Evolutionary conservation across 1,140 invertebrate species (phyloP).

Genomic region (Drosophila serrata): DNA sequence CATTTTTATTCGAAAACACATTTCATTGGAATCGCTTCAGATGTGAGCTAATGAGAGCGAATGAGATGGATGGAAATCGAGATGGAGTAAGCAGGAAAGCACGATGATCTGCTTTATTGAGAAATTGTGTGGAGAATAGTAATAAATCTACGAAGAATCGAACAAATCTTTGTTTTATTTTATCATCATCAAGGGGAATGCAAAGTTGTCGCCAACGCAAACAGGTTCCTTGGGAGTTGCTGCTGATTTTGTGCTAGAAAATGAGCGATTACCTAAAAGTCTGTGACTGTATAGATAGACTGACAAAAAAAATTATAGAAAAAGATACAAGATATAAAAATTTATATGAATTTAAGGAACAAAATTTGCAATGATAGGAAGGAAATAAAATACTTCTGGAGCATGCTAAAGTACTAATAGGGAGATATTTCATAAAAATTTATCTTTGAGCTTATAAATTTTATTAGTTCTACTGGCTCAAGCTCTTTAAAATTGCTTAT

Average conservation of each 20-base stretch:
- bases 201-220: conserved; percentile 62
- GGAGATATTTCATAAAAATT: too few relatives aligned
- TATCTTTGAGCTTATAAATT: too few relatives aligned
- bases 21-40: conserved; percentile 73
- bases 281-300: conserved; percentile 39
- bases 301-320: conserved; percentile 18
- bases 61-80: conserved; percentile 3
- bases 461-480: too few relatives aligned
- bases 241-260: conserved; percentile 45
- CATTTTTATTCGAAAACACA: conserved; percentile 84
- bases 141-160: conserved; percentile 35
- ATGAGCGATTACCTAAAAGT: conserved; percentile 69
- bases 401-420: too few relatives aligned
- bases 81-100: conserved; percentile 19
- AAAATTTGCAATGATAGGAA: not conserved
- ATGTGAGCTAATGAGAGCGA: conserved; percentile 17
- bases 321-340: not conserved
- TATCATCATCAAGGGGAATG: conserved; percentile 37
- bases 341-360: not conserved
- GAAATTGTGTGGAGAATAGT: conserved; percentile 69
- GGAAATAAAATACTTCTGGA: not conserved
- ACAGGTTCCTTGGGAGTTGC: conserved; percentile 38
- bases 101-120: conserved; percentile 66
- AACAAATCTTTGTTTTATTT: conserved; percentile 6
- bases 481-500: too few relatives aligned